Percentiles rank a stretch among this genome's conserved stretches.
phyloP scores from a whole-genome alignment of 2,113 vertebrate species.

The Hemiscyllium ocellatum region DNA sequence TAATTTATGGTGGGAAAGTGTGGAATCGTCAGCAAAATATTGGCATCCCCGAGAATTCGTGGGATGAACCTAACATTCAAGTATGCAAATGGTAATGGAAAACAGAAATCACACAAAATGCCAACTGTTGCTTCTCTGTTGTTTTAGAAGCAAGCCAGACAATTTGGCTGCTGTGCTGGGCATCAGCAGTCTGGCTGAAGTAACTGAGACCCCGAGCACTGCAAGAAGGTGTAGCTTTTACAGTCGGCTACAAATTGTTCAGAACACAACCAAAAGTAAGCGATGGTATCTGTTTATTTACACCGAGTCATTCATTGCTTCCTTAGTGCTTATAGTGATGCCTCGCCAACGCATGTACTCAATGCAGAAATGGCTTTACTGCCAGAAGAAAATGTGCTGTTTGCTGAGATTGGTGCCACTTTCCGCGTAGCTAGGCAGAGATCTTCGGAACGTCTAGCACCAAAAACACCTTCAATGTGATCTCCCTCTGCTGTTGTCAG shows the following conservation, averaged over 20 bases:
- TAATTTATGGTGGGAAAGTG: neutral
- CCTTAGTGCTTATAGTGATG: neutral
- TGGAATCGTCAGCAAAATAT: neutral
- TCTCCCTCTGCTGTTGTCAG: slow-evolving; percentile 55
- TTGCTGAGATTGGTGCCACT: slow-evolving; percentile 4
- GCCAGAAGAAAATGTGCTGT: neutral
- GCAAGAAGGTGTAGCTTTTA: neutral
- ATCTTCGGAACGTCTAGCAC: slow-evolving; percentile 47
- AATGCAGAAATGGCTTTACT: neutral
- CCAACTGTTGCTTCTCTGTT: slow-evolving; percentile 22
- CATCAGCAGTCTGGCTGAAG: neutral
- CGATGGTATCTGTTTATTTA: neutral
- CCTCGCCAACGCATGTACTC: neutral
- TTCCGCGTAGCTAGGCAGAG: slow-evolving; percentile 42
- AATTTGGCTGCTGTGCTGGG: slow-evolving; percentile 19
- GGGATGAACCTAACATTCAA: neutral
- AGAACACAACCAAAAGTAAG: neutral
- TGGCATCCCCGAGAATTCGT: neutral
- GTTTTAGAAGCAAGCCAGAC: slow-evolving; percentile 22
- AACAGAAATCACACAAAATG: neutral
- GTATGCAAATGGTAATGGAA: slow-evolving; percentile 10
- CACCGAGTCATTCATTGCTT: neutral
- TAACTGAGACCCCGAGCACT: neutral
- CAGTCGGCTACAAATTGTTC: neutral
- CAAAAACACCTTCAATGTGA: slow-evolving; percentile 45